Base-by-base conservation (phyloP, 2,113 vertebrate genomes). In the Scalopus aquaticus region DNA sequence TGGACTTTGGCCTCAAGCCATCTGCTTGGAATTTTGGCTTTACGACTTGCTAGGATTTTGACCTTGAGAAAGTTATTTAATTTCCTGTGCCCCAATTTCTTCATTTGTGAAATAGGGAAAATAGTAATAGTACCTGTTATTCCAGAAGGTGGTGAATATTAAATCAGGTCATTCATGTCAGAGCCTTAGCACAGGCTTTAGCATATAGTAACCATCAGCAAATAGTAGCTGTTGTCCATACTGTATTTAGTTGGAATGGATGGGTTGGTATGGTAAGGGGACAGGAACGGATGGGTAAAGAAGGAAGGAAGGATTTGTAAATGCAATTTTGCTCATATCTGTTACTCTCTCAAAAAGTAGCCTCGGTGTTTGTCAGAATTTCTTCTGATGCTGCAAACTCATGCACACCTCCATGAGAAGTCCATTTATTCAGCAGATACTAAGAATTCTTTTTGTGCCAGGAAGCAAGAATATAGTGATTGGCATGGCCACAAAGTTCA, bases 51-150 rank as follows among this genome's bases (percentile, higher is more conserved):
- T 64, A 87, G 17, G 17, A 72, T 42, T 89, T 62, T 82, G 65
- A 80, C 84, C 35, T 69, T 81, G 32, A 44, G 15, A 20, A 79
- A 76, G 6, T 70, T 49, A 44, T 8, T 67, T 44, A 58, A 46
- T 65, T 64, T 54, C 54, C 39, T 49, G 0, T 86, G 51, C 58
- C 26, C 82, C 58, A 0, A 0, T 87, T 67, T 49, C 88, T 87
- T 94, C 74, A 42, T 85, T 69, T 62, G 46, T 87, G 67, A 96
- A 84, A 24, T 46, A 46, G 35, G 39, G 22, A 88, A 51, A 58
- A 67, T 64, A 58, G 46, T 44, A 69, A 42, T 10, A 24, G 17
- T 28, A 35, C n/a, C 37, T 46, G 1, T 62, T 58, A 58, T 22
- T 35, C 15, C 35, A 17, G 0, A 44, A 51, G 13, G 20, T 49